Evolutionary conservation across 2,113 vertebrate genomes (phyloP), one percentile per base, ranked within the genome.

Genomic region (Ceyx margarethae): DNA sequence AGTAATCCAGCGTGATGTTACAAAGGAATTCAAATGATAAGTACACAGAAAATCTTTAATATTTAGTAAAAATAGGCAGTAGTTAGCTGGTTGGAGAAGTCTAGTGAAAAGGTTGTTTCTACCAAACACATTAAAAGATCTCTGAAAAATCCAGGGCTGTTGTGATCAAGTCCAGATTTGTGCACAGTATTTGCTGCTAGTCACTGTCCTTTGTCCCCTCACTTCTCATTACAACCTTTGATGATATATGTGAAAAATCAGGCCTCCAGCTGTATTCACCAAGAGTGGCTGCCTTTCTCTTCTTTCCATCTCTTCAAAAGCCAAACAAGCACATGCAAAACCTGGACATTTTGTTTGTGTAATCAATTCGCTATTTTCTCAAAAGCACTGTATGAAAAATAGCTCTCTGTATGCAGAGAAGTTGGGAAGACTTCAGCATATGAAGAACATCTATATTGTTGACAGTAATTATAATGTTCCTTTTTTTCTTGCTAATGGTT

Each of bases 401-500:
- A 45, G 4, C 26, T 57, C 31, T 37, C 26, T 40, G 5, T 57
- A 16, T 25, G 12, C 9, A 54, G 60, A 46, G 73, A 50, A 46
- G 7, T 16, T 67, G 65, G 89, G 69, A 81, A 66, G 28, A 67
- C 56, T 81, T 72, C 66, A 78, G 43, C 0, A 0, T 71, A 48
- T 57, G 51, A 58, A 66, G 60, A 80, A 42, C 65, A 62, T 66
- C 51, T 62, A 8, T 67, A 50, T 66, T 67, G 60, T 53, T 89
- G 68, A 48, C 37, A 81, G 51, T 64, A 92, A 92, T 92, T 74
- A 46, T 23, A 78, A 20, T 11, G 57, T 78, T 87, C 50, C 9
- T 43, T 78, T 81, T 43, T 43, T 21, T 15, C 7, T 45, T 25
- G 15, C 53, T 85, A 71, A 64, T 64, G 25, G 9, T 71, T 88